Evolutionary conservation across 2,113 vertebrate genomes (phyloP), one percentile per base, ranked within the genome.

Genomic region (Platysternon megacephalum): DNA sequence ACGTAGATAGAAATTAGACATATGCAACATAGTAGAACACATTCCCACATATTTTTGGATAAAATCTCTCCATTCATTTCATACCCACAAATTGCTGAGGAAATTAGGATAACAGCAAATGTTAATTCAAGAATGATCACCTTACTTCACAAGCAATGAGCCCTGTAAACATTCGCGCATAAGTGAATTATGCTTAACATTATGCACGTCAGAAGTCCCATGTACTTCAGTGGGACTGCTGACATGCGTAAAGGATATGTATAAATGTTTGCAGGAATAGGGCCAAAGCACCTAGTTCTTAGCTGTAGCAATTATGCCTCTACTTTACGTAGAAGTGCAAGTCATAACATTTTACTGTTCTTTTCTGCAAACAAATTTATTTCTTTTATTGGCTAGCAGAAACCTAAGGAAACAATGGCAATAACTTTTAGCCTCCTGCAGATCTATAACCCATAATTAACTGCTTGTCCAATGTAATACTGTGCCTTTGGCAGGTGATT

Each of bases 401-500:
- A 90, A 81, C 81, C 53, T 85, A 90, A 56, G 86, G 84, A 65
- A 78, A 87, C 76, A 79, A 76, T 21, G 51, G 42, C 52, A 83
- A 79, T 17, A 86, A 74, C 14, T 88, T 87, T 76, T 52, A 56
- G 19, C 68, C 48, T 79, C 82, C 32, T 88, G 35, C 32, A 82
- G 68, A 91, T 84, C 72, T 58, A 39, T 28, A 39, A 89, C 86
- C 84, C 39, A 92, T 42, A 79, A 96, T 86, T 89, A 90, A 93
- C 39, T 86, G n/a, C 55, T 88, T 92, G 86, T 87, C 84, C 82
- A 86, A 53, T 56, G 53, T 65, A 94, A 91, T 80, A 78, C 76
- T 87, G 84, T 79, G 81, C 51, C 93, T 84, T 78, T 86, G 81
- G 53, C 81, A 96, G 61, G 79, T 87, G 49, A 92, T 89, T 78